Percentiles rank a stretch among this genome's conserved stretches.
Conservation (phyloP, 2,888 invertebrate species). For the Theodoxus fluviatilis region DNA sequence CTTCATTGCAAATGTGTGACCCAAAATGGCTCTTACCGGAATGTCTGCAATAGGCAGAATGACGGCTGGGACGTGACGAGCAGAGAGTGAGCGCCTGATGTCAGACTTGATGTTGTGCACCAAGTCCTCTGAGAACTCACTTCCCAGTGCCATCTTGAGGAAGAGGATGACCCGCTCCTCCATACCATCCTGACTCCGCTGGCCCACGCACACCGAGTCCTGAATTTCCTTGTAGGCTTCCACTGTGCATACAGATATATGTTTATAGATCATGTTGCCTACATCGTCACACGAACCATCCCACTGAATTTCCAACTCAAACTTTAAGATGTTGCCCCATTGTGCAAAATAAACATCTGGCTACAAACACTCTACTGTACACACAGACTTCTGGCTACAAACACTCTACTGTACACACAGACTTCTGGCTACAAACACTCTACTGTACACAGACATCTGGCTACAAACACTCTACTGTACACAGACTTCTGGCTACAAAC, state of each 20-base stretch:
- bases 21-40: slow-evolving; percentile 62
- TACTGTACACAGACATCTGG: no score
- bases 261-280: background rate
- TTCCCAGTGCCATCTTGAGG: slow-evolving; percentile 66
- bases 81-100: slow-evolving; percentile 68
- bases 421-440: no score
- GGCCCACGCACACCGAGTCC: slow-evolving; percentile 70
- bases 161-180: slow-evolving; percentile 71
- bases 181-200: slow-evolving; percentile 63
- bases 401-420: no score
- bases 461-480: no score
- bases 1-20: no score
- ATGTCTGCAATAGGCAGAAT: slow-evolving; percentile 68
- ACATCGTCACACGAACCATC: background rate
- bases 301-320: no score
- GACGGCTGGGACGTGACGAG: slow-evolving; percentile 69
- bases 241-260: slow-evolving; percentile 65
- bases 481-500: no score
- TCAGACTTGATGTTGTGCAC: slow-evolving; percentile 61
- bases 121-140: slow-evolving; percentile 63
- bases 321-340: no score
- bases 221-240: slow-evolving; percentile 68
- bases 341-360: background rate
- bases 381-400: no score
- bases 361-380: background rate